phyloP scores from a whole-genome alignment of 53 echinoderm and acorn worm genomes.

The Arbacia lixula region DNA sequence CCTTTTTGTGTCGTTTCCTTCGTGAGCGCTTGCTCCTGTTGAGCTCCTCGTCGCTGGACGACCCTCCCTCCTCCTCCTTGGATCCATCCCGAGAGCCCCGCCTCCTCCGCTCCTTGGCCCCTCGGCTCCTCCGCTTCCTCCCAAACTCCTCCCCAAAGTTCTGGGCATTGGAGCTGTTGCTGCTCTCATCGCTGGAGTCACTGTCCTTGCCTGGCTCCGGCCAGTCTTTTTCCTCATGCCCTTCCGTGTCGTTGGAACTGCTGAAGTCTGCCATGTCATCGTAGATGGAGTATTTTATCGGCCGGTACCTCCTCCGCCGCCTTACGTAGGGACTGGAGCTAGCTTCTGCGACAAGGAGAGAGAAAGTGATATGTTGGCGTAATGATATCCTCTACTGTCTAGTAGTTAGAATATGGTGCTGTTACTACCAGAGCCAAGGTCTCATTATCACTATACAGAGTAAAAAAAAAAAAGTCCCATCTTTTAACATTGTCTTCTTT shows the following conservation, averaged over 20 bases:
- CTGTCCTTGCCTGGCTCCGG: not conserved
- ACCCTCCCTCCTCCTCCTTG: not conserved
- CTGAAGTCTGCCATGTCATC: not conserved
- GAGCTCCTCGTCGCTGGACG: not conserved
- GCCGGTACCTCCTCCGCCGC: not conserved
- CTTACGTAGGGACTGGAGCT: conserved; percentile 13
- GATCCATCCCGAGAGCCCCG: not conserved
- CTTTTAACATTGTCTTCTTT: no score
- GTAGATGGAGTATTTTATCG: conserved; percentile 37
- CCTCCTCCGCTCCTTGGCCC: not conserved
- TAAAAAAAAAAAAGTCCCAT: no score
- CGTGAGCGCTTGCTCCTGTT: conserved; percentile 9
- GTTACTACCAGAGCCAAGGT: no score
- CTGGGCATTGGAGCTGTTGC: not conserved
- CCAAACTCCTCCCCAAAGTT: not conserved
- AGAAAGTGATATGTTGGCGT: no score
- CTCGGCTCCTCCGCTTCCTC: not conserved
- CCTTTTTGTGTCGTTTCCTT: conserved; percentile 28
- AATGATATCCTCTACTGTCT: no score
- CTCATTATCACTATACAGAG: no score
- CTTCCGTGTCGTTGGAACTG: not conserved
- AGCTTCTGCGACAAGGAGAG: not conserved
- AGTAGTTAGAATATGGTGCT: no score
- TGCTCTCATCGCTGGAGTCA: not conserved
- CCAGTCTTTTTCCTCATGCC: not conserved